These are phyloP conservation scores for Dolichoris vasculosae DNA, from an alignment of 1,140 invertebrate species.

Conservation along the genomic window DNA sequence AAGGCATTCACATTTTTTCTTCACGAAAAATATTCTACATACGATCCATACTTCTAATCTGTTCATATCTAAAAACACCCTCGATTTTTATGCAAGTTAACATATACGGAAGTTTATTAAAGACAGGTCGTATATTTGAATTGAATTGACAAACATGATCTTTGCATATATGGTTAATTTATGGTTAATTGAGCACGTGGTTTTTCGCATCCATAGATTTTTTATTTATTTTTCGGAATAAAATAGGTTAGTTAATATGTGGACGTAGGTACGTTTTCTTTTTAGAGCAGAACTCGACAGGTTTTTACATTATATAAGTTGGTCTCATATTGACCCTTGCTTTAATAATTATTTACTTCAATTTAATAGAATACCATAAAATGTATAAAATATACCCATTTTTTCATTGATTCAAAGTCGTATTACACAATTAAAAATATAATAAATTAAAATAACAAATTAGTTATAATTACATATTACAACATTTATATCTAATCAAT, in stretches of 20 bases:
- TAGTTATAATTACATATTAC: neutral
- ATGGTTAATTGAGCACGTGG: neutral
- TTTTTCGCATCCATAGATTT: neutral
- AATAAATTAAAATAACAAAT: neutral
- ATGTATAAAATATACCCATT: too few species aligned
- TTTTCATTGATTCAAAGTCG: too few species aligned
- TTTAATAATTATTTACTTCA: neutral
- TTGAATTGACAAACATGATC: neutral
- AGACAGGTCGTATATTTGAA: neutral
- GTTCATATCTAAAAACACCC: neutral
- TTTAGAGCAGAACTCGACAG: neutral
- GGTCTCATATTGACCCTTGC: neutral
- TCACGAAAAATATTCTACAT: neutral
- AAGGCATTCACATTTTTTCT: constrained; percentile 17
- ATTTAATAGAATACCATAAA: too few species aligned
- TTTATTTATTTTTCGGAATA: too few species aligned
- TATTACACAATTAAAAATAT: too few species aligned
- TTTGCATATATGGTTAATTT: neutral
- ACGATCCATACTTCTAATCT: neutral
- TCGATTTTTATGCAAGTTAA: neutral
- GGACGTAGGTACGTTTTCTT: too few species aligned
- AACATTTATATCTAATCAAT: neutral
- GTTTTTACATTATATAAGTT: neutral
- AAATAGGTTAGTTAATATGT: neutral
- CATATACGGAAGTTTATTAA: neutral